Base-by-base conservation (phyloP, 2,888 invertebrate species). In the Dorcus parallelipipedus region DNA sequence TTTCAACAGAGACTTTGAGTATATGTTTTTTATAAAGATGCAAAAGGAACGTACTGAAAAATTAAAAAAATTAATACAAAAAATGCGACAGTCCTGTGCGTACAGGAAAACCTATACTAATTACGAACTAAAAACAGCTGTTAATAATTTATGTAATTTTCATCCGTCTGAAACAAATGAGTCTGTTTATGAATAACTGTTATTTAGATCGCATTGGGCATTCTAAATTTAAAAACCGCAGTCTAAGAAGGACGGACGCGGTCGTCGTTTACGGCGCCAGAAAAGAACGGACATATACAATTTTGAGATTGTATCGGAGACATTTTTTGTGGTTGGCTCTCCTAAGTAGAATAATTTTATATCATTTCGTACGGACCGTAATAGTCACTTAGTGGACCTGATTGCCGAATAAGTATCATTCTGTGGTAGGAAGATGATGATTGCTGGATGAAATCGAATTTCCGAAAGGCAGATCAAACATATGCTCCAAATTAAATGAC, bases 361-460 rank as follows among this genome's bases (percentile, higher is more conserved):
- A 68, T 65, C 66, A 67, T 67, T 67, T 67, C 56, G 66, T 60
- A 54, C 60, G 60, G 63, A 56, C 58, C 62, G 59, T 68, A 68
- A 68, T 68, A 62, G 65, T 64, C 61, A 64, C 66, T 64, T 65
- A 60, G 61, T 57, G 55, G 57, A 65, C 67, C 61, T 66, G 68
- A 69, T 71, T 74, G 72, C 73, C 71, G 60, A 64, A 62, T 64
- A 62, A 64, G 60, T 64, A 59, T 62, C 62, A 59, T 64, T 64
- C 53, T n/a, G 58, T 39, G 39, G 56, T 59, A 57, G 61, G 57
- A 59, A 57, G 60, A 57, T 53, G 50, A 56, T 60, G 55, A 63
- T 63, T 61, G 61, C 47, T 58, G 53, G 41, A 59, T 53, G 38
- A 54, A 63, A 61, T 56, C 52, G 58, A 63, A 54, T 52, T 53